Conservation (phyloP, 1,140 invertebrate species). For the Drosophila biarmipes region DNA sequence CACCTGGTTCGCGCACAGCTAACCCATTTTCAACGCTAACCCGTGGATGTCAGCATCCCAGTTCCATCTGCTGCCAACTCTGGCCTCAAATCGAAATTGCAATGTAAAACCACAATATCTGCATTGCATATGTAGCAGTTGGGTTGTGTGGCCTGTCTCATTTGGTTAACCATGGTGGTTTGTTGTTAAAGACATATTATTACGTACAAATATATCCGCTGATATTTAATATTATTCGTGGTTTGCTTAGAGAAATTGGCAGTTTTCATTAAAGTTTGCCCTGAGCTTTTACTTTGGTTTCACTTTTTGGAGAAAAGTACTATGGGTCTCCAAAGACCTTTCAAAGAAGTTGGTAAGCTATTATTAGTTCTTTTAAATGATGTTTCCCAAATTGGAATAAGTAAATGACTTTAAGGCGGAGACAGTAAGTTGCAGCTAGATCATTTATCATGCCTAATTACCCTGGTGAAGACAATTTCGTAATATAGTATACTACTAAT, state of each 20-base stretch:
- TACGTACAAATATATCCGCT: slow-evolving; percentile 21
- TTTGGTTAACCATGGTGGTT: slow-evolving; percentile 66
- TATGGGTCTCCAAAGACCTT: no score
- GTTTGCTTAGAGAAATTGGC: background rate
- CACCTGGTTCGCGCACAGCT: slow-evolving; percentile 38
- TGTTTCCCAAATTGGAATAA: slow-evolving; percentile 9
- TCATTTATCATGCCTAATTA: slow-evolving; percentile 43
- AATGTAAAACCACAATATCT: slow-evolving; percentile 48
- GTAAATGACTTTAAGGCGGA: slow-evolving; percentile 22
- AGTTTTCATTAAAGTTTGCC: slow-evolving; percentile 3
- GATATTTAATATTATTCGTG: slow-evolving; percentile 1
- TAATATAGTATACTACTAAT: slow-evolving; percentile 15
- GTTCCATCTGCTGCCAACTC: slow-evolving; percentile 38
- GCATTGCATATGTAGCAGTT: slow-evolving; percentile 23
- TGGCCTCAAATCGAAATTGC: slow-evolving; percentile 59
- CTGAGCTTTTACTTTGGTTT: slow-evolving; percentile 17
- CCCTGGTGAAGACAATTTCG: slow-evolving; percentile 19
- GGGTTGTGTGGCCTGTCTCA: slow-evolving; percentile 32
- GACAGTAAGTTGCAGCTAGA: slow-evolving; percentile 18
- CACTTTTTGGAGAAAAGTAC: slow-evolving; percentile 4
- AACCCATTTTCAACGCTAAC: slow-evolving; percentile 57
- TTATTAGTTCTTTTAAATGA: slow-evolving; percentile 23
- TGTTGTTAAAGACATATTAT: slow-evolving; percentile 17
- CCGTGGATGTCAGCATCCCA: slow-evolving; percentile 35
- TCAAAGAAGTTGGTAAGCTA: slow-evolving; percentile 1